Percentiles rank a stretch among this genome's conserved stretches.
Evolutionary conservation across 2,113 vertebrate species (phyloP).

Genomic region (Caloenas nicobarica): DNA sequence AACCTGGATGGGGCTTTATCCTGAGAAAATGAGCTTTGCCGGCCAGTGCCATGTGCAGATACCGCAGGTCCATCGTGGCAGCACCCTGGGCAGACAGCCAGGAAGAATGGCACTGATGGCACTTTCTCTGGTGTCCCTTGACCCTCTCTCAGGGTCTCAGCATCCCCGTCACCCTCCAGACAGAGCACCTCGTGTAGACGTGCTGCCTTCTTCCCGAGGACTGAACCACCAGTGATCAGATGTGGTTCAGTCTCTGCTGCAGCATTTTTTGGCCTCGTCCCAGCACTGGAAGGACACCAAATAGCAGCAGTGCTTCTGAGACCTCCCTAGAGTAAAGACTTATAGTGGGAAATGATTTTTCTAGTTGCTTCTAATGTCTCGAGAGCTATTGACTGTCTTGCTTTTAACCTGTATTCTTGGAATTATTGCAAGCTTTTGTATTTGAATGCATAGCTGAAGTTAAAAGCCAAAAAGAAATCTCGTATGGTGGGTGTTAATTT

Average conservation of each 20-base stretch:
- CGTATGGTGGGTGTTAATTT: neutral
- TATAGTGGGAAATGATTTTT: neutral
- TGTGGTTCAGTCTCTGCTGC: neutral
- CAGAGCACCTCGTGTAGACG: neutral
- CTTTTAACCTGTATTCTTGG: neutral
- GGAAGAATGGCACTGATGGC: neutral
- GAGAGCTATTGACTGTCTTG: neutral
- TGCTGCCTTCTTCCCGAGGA: neutral
- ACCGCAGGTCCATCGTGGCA: neutral
- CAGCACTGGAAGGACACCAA: slow-evolving; percentile 19
- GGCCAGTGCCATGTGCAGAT: neutral
- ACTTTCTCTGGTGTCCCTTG: neutral
- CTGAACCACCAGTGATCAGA: neutral
- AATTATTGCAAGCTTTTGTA: neutral
- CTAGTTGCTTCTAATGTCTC: neutral
- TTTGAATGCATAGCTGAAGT: neutral
- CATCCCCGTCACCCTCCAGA: neutral
- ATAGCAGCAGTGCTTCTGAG: neutral
- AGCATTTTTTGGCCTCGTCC: neutral
- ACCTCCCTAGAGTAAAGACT: neutral
- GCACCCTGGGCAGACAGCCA: neutral
- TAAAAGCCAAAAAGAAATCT: neutral
- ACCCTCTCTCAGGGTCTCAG: neutral
- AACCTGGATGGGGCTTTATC: neutral
- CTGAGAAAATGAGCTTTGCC: neutral